Base-by-base conservation (phyloP, 2,113 vertebrate species). In the Chiloscyllium plagiosum region DNA sequence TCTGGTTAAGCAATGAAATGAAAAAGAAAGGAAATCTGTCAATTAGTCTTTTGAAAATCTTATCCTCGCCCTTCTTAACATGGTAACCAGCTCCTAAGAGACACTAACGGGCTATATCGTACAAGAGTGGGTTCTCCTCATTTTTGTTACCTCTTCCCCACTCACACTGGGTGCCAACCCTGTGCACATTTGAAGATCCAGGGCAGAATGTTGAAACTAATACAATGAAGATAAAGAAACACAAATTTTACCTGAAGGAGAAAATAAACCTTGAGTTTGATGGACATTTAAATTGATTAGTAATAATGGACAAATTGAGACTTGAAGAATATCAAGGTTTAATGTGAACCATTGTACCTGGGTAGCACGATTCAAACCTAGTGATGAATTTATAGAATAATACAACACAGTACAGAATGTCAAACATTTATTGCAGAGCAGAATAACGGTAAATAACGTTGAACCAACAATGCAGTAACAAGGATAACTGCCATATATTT, bases 371-470 rank as follows among this genome's bases (percentile, higher is more conserved):
- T 95, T 95, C 94, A 52, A 33, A 72, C 52, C 69, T 52, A 95
- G 94, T 95, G 94, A 37, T 72, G 94, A 95, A 72, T 72, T 76
- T 29, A 72, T 61, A 90, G 52, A 90, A 90, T 90, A 90, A 42
- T 97, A 98, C 97, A 98, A 96, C 97, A 97, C 97, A 98, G 97
- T 97, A 97, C 97, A 97, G 96, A 98, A 98, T 98, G 99, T 97
- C 98, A 98, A 99, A 99, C 98, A 99, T 99, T 99, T 99, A 99
- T 99, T 99, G 99, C 98, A 99, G 98, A 99, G 98, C 99, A 98
- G 98, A 98, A 98, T 99, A 99, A 98, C 98, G 99, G 98, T 98
- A 99, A 98, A 98, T 98, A 98, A 98, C 93, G 97, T 98, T 97
- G 97, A 98, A 97, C 97, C 98, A 97, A 98, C 98, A 98, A 98